Percentiles rank a stretch among this genome's conserved stretches.
These are phyloP conservation scores for Trogon melanurus DNA, from an alignment of 2,113 vertebrate genomes.

Conservation along the genomic window DNA sequence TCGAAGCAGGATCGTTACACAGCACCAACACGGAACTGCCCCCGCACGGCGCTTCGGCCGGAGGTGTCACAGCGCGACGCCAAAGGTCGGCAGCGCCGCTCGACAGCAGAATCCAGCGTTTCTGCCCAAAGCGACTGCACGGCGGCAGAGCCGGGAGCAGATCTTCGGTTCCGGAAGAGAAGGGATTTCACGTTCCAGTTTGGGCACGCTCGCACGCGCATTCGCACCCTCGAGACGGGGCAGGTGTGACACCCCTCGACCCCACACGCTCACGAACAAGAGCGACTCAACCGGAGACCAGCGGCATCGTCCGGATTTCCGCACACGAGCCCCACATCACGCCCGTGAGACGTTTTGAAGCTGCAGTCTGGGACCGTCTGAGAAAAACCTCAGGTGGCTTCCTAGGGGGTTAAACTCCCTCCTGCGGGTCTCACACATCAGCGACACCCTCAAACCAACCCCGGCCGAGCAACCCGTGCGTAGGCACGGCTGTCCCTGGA, in stretches of 20 bases:
- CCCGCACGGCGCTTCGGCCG: rapidly evolving
- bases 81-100: neutral
- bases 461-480: neutral
- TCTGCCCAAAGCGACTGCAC: neutral
- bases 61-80: neutral
- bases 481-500: neutral
- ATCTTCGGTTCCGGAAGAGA: neutral
- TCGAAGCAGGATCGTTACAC: neutral
- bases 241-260: neutral
- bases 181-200: neutral
- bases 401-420: neutral
- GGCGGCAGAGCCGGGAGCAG: neutral
- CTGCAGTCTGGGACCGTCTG: rapidly evolving
- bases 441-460: rapidly evolving
- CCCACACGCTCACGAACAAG: rapidly evolving
- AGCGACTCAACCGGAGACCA: neutral
- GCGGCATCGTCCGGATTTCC: rapidly evolving
- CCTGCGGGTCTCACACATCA: neutral
- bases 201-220: neutral
- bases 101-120: neutral
- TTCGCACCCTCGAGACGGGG: rapidly evolving
- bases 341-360: rapidly evolving
- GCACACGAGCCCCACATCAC: rapidly evolving
- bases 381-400: rapidly evolving
- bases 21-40: rapidly evolving